phyloP scores from a whole-genome alignment of 2,797 vertebrate genomes.

The Erithacus rubecula region DNA sequence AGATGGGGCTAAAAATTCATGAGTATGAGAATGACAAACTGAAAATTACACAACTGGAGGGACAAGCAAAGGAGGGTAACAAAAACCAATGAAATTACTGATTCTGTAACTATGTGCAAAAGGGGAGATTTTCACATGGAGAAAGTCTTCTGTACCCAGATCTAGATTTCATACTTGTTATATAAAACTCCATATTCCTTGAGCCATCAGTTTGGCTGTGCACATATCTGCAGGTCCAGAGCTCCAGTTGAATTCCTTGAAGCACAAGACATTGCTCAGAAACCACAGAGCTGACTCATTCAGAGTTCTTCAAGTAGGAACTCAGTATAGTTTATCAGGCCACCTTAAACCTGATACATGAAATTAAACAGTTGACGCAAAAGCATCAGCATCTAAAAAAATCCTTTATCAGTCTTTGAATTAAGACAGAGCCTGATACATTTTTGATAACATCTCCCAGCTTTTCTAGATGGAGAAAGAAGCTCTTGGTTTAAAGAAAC shows the following conservation, averaged over 20 bases:
- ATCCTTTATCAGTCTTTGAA: neutral
- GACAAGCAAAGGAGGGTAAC: neutral
- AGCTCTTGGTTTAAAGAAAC: neutral
- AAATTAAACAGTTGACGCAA: neutral
- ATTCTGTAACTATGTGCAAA: neutral
- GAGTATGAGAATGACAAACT: neutral
- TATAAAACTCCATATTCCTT: neutral
- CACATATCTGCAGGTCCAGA: neutral
- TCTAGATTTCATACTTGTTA: neutral
- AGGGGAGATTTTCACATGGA: neutral
- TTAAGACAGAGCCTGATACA: neutral
- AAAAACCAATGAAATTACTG: neutral
- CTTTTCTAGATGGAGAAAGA: neutral
- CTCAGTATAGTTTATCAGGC: neutral
- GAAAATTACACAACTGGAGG: neutral
- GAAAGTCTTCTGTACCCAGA: neutral
- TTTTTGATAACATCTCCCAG: neutral
- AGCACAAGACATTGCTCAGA: constrained; percentile 7
- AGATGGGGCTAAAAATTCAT: neutral
- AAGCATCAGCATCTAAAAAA: neutral
- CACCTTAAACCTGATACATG: neutral
- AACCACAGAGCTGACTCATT: constrained; percentile 36
- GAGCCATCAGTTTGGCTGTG: neutral
- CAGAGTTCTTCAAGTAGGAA: neutral
- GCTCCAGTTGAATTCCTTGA: neutral